phyloP scores from a whole-genome alignment of 2,797 vertebrate species.

The Champsocephalus gunnari region DNA sequence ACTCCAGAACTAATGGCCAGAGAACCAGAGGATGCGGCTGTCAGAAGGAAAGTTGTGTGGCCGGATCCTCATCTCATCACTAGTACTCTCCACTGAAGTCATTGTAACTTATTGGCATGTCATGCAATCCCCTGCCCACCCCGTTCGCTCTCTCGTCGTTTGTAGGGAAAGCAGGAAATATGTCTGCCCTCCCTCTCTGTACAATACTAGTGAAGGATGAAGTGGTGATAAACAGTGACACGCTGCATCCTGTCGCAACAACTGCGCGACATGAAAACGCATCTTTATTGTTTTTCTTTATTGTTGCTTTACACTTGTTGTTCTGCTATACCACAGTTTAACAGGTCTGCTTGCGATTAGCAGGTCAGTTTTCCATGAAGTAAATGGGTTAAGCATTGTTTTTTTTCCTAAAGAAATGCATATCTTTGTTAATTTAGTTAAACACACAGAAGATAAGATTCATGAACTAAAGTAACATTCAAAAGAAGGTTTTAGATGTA shows the following conservation, averaged over 20 bases:
- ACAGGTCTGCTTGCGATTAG: background rate
- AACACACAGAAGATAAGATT: background rate
- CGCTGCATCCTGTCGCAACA: background rate
- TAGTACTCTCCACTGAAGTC: slow-evolving; percentile 26
- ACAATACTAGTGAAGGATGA: background rate
- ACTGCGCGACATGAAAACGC: background rate
- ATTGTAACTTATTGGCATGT: slow-evolving; percentile 5
- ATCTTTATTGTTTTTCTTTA: background rate
- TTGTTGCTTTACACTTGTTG: too few relatives aligned
- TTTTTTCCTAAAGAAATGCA: background rate
- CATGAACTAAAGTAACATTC: background rate
- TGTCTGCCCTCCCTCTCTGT: background rate
- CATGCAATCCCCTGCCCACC: slow-evolving; percentile 16
- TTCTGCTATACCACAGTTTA: background rate
- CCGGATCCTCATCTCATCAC: slow-evolving; percentile 40
- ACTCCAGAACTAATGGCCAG: background rate
- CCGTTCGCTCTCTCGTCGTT: background rate
- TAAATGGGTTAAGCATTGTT: background rate
- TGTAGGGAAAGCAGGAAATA: background rate
- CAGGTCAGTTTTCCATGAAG: background rate
- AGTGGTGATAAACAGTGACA: background rate
- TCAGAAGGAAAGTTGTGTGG: slow-evolving; percentile 24
- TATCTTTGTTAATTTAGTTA: background rate
- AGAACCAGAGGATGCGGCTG: slow-evolving; percentile 9
- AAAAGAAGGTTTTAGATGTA: background rate